phyloP scores from a whole-genome alignment of 2,888 invertebrate species.

The Ethmia dodecea region DNA sequence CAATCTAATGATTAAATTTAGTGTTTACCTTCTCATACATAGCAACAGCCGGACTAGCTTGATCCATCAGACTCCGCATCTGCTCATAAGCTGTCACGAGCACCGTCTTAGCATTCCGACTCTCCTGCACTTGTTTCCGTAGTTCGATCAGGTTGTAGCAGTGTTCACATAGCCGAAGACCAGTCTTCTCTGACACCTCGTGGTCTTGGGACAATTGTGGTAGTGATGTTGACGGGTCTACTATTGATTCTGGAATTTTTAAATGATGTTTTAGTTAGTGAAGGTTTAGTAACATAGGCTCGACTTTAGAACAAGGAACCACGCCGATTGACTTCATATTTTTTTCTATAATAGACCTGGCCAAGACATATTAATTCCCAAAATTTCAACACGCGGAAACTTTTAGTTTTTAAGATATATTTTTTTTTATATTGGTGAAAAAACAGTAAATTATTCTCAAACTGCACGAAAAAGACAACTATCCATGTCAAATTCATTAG shows the following conservation, averaged over 20 bases:
- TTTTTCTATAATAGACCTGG: too few species aligned
- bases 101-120: slow-evolving; percentile 86
- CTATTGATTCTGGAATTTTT: slow-evolving; percentile 51
- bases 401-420: too few species aligned
- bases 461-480: too few species aligned
- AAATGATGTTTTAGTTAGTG: background rate
- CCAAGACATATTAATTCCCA: too few species aligned
- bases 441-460: too few species aligned
- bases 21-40: slow-evolving; percentile 81
- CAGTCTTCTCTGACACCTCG: slow-evolving; percentile 72
- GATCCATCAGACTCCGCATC: slow-evolving; percentile 85
- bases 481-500: too few species aligned
- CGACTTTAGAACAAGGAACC: too few species aligned
- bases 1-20: too few species aligned
- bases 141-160: slow-evolving; percentile 90
- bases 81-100: slow-evolving; percentile 90
- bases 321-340: too few species aligned
- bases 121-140: slow-evolving; percentile 87
- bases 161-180: slow-evolving; percentile 84
- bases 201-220: slow-evolving; percentile 35
- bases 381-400: too few species aligned
- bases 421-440: too few species aligned
- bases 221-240: slow-evolving; percentile 62
- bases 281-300: too few species aligned
- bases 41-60: slow-evolving; percentile 82